Percentiles rank a stretch among this genome's conserved stretches.
Evolutionary conservation across 2,113 vertebrate genomes (phyloP).

Genomic region (Symphodus melops): DNA sequence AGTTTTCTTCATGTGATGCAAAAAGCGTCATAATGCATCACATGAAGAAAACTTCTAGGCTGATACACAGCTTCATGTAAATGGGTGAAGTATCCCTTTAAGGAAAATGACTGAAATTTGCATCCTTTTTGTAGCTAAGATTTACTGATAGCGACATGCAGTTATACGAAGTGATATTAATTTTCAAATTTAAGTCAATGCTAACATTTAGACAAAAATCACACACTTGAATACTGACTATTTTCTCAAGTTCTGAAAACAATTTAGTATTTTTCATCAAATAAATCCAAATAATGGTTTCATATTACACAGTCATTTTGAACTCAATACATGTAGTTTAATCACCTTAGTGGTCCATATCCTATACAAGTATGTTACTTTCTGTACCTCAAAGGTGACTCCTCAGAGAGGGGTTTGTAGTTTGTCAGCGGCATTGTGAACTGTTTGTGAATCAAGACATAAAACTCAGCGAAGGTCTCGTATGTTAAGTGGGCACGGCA

Average conservation of each 20-base stretch:
- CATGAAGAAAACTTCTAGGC: no score
- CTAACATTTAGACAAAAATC: constrained; percentile 4
- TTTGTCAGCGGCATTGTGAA: constrained; percentile 16
- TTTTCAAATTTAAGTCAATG: constrained; percentile 24
- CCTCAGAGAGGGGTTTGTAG: neutral
- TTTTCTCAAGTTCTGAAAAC: neutral
- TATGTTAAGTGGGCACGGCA: constrained; percentile 20
- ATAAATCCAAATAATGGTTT: neutral
- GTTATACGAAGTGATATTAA: neutral
- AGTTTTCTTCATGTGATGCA: no score
- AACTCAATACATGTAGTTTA: neutral
- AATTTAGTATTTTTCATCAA: neutral
- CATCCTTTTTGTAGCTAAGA: no score
- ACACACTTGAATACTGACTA: neutral
- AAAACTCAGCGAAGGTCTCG: constrained; percentile 25
- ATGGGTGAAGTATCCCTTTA: no score
- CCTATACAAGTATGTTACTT: neutral
- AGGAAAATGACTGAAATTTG: no score
- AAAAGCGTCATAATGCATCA: no score
- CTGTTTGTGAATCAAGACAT: constrained; percentile 32
- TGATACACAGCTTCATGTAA: no score
- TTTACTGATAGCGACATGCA: no score
- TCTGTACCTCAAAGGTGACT: neutral
- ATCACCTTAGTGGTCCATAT: neutral
- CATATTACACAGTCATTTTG: neutral